Percentiles rank a stretch among this genome's conserved stretches.
These are phyloP conservation scores for Drosophila arizonae DNA, from an alignment of 1,140 invertebrate species.

Conservation along the genomic window DNA sequence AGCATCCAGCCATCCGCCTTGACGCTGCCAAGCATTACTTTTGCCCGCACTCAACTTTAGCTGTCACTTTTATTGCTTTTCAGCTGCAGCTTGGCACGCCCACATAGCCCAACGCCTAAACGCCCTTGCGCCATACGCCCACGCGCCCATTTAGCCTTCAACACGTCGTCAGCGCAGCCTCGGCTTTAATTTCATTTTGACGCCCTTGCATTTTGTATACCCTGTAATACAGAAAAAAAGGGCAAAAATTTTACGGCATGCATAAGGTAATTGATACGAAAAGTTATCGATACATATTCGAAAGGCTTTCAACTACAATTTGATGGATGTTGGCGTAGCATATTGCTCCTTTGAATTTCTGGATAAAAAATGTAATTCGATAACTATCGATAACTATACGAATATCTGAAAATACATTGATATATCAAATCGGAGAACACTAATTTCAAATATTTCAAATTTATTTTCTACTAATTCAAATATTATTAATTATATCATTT, in stretches of 20 bases:
- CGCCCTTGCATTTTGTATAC: constrained; percentile 60
- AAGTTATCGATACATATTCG: neutral
- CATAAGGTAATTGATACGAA: neutral
- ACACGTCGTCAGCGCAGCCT: constrained; percentile 45
- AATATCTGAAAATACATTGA: too few relatives aligned
- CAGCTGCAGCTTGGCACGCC: constrained; percentile 34
- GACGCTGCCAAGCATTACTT: neutral
- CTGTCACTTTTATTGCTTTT: constrained; percentile 62
- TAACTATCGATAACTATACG: too few relatives aligned
- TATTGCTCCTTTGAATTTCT: too few relatives aligned
- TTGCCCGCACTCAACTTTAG: constrained; percentile 37
- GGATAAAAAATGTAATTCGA: too few relatives aligned
- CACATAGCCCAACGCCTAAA: neutral
- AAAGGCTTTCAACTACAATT: too few relatives aligned
- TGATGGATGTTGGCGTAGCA: too few relatives aligned
- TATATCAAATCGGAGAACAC: too few relatives aligned
- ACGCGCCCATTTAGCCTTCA: constrained; percentile 4
- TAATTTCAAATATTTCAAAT: too few relatives aligned
- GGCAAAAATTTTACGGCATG: neutral
- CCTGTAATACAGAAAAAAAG: neutral
- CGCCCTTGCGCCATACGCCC: neutral
- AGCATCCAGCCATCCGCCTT: neutral
- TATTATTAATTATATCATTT: too few relatives aligned
- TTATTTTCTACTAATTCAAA: too few relatives aligned
- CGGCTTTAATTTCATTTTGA: constrained; percentile 75